Percentiles rank a stretch among this genome's conserved stretches.
phyloP scores from a whole-genome alignment of 2,797 vertebrate genomes.

The Galago senegalensis region DNA sequence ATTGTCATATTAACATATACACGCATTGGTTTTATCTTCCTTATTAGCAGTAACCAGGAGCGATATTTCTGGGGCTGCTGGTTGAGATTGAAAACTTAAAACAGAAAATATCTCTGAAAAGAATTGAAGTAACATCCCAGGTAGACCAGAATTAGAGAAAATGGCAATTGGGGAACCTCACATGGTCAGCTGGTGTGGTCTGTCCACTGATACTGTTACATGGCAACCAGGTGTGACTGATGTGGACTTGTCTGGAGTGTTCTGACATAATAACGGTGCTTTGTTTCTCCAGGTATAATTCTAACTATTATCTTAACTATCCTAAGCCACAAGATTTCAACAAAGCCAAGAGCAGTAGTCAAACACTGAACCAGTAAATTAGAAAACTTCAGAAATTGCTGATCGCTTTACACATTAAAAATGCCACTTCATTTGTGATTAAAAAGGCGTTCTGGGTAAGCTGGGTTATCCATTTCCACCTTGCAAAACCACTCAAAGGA shows the following conservation, averaged over 20 bases:
- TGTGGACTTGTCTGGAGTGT: not conserved
- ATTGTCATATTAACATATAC: too few relatives aligned
- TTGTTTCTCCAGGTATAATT: constrained; percentile 5
- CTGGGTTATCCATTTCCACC: not conserved
- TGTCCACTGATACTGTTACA: not conserved
- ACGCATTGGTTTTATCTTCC: not conserved
- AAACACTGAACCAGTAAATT: not conserved
- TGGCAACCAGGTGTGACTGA: not conserved
- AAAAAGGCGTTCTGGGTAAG: not conserved
- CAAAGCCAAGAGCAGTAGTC: not conserved
- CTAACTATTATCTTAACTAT: not conserved
- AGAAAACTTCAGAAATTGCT: not conserved
- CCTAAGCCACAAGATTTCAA: not conserved
- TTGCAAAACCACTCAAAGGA: not conserved
- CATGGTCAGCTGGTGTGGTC: too few relatives aligned
- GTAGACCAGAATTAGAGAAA: not conserved
- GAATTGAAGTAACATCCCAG: not conserved
- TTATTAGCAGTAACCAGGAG: not conserved
- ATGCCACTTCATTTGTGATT: not conserved
- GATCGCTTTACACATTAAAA: not conserved
- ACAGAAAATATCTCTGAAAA: not conserved
- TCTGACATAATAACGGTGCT: not conserved
- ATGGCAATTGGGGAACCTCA: not conserved
- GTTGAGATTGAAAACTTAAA: not conserved
- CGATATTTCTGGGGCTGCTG: constrained; percentile 11